phyloP scores from a whole-genome alignment of 2,113 vertebrate species.

The Amblyopsis rosae region DNA sequence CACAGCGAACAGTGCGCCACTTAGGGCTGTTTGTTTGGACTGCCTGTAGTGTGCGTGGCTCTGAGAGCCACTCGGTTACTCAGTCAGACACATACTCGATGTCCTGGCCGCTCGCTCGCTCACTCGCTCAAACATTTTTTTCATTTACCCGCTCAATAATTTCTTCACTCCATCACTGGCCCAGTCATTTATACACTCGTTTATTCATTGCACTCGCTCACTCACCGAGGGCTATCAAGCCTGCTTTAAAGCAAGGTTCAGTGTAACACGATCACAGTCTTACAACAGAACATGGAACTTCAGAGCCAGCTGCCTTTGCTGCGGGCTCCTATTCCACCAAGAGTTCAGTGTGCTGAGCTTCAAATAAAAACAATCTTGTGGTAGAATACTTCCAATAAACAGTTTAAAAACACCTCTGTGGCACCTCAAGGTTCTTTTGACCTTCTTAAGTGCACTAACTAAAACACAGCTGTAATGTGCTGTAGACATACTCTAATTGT shows the following conservation, averaged over 20 bases:
- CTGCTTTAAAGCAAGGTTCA: constrained; percentile 35
- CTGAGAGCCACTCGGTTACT: constrained; percentile 59
- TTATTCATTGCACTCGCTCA: constrained; percentile 53
- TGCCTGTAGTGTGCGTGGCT: constrained; percentile 67
- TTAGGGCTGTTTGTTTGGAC: constrained; percentile 77
- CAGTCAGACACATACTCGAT: constrained; percentile 71
- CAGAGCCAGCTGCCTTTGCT: not conserved
- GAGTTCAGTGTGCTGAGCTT: not conserved
- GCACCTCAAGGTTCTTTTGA: not conserved
- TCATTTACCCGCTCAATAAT: constrained; percentile 77
- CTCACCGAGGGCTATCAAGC: constrained; percentile 32
- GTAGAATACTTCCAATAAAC: not conserved
- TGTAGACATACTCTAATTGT: not conserved
- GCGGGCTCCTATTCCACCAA: not conserved
- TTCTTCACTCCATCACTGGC: constrained; percentile 74
- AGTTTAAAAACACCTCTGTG: not conserved
- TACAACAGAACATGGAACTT: constrained; percentile 12
- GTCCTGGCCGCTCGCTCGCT: constrained; percentile 57
- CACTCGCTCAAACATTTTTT: constrained; percentile 73
- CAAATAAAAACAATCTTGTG: not conserved
- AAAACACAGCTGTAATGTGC: constrained; percentile 1
- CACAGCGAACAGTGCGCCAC: constrained; percentile 68
- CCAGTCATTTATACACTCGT: constrained; percentile 66
- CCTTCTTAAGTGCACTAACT: not conserved
- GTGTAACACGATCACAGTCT: constrained; percentile 24